A percentile compares a stretch with the other conserved stretches of the same genome.
Conservation (phyloP, 1,140 invertebrate species). For the Camponotus pennsylvanicus region DNA sequence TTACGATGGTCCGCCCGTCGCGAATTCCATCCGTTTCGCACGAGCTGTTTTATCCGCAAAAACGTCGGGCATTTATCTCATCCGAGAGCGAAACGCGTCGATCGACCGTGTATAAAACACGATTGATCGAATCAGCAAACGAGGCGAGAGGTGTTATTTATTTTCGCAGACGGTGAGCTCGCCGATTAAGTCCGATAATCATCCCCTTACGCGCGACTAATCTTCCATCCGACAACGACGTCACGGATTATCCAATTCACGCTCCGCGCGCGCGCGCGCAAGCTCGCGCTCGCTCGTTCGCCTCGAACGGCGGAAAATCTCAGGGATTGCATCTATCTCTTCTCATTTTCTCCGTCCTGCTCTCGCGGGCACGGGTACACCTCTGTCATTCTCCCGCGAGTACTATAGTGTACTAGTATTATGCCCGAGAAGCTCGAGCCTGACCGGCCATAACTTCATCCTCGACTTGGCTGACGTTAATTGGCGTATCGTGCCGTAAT, state of each 20-base stretch:
- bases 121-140: slow-evolving; percentile 46
- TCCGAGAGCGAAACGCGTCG: not conserved
- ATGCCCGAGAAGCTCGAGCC: slow-evolving; percentile 34
- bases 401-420: slow-evolving; percentile 7
- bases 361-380: not conserved
- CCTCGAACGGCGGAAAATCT: slow-evolving; percentile 47
- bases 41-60: slow-evolving; percentile 56
- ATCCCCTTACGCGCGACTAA: slow-evolving; percentile 54
- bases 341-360: slow-evolving; percentile 40
- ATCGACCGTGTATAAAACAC: slow-evolving; percentile 18
- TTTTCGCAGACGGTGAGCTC: slow-evolving; percentile 61
- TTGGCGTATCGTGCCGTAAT: slow-evolving; percentile 80
- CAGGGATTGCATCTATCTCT: slow-evolving; percentile 25
- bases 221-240: slow-evolving; percentile 42
- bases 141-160: slow-evolving; percentile 58
- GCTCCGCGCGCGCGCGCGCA: not conserved
- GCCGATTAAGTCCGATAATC: slow-evolving; percentile 53
- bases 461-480: slow-evolving; percentile 76
- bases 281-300: not conserved
- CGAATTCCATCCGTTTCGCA: slow-evolving; percentile 58
- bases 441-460: slow-evolving; percentile 72
- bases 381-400: slow-evolving; percentile 49
- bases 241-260: slow-evolving; percentile 33
- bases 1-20: slow-evolving; percentile 3
- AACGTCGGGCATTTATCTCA: slow-evolving; percentile 25